Conservation (phyloP, 2,888 invertebrate genomes). For the Standfussiana lucernea region DNA sequence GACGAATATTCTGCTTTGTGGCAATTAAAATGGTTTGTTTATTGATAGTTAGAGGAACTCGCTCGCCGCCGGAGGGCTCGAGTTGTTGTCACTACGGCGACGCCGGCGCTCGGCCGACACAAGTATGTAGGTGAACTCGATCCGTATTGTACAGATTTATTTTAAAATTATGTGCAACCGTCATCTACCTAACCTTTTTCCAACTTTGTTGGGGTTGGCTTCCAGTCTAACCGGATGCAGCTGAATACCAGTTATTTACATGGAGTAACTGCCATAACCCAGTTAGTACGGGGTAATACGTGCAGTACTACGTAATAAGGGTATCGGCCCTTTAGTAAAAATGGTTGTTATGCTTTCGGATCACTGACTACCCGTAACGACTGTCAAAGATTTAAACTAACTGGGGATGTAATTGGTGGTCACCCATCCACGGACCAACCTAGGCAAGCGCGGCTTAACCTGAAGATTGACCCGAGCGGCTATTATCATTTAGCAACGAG, state of each 20-base stretch:
- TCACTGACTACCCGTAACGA: too few species aligned
- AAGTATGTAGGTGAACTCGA: background rate
- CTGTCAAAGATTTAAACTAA: too few species aligned
- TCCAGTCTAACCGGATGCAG: background rate
- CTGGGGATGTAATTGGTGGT: too few species aligned
- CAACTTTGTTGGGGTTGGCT: too few species aligned
- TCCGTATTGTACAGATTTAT: background rate
- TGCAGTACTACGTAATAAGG: too few species aligned
- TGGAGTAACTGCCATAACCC: too few species aligned
- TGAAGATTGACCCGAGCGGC: background rate
- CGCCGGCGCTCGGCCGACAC: background rate
- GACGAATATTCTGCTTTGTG: background rate
- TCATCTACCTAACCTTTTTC: too few species aligned
- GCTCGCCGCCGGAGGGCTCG: background rate
- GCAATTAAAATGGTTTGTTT: constrained; percentile 13
- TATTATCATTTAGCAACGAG: background rate
- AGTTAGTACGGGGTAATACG: too few species aligned
- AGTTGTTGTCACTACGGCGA: background rate
- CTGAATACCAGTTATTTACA: too few species aligned
- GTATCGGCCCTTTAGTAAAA: too few species aligned
- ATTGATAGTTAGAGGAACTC: background rate
- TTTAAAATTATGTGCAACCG: background rate
- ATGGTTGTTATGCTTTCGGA: too few species aligned
- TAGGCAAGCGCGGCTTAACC: background rate
- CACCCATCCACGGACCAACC: background rate